Conservation (phyloP, 2,888 invertebrate species). For the Orthosia gothica region DNA sequence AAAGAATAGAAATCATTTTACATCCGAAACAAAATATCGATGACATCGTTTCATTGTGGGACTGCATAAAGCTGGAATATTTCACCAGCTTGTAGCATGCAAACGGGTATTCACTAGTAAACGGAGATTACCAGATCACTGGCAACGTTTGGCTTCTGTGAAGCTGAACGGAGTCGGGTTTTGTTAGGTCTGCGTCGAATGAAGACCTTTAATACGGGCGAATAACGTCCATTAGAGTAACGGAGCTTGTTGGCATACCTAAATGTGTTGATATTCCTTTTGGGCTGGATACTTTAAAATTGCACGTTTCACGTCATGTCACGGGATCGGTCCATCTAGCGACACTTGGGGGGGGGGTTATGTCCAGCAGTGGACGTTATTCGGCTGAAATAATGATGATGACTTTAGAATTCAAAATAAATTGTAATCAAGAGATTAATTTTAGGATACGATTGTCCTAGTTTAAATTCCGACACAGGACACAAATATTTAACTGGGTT, state of each 20-base stretch:
- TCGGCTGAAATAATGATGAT: too few relatives aligned
- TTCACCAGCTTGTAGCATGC: slow-evolving; percentile 5
- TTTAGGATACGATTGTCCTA: background rate
- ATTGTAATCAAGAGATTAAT: background rate
- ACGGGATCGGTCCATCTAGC: too few relatives aligned
- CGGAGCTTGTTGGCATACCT: background rate
- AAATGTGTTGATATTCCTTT: background rate
- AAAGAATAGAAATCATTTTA: slow-evolving; percentile 18
- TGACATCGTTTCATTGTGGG: background rate
- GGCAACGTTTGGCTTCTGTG: slow-evolving; percentile 6
- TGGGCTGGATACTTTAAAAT: background rate
- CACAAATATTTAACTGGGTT: background rate
- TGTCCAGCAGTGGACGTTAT: too few relatives aligned
- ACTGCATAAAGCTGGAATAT: slow-evolving; percentile 26
- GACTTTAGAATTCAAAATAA: background rate
- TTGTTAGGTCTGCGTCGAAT: slow-evolving; percentile 5
- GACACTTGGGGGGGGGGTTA: too few relatives aligned
- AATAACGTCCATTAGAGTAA: slow-evolving; percentile 3
- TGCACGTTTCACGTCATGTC: too few relatives aligned
- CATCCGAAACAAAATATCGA: slow-evolving; percentile 9
- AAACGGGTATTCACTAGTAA: slow-evolving; percentile 21
- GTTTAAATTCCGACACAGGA: background rate
- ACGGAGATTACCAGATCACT: slow-evolving; percentile 28
- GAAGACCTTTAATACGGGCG: background rate
- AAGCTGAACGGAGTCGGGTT: background rate